phyloP scores from a whole-genome alignment of 2,888 invertebrate species.

The Sphecodes monilicornis region DNA sequence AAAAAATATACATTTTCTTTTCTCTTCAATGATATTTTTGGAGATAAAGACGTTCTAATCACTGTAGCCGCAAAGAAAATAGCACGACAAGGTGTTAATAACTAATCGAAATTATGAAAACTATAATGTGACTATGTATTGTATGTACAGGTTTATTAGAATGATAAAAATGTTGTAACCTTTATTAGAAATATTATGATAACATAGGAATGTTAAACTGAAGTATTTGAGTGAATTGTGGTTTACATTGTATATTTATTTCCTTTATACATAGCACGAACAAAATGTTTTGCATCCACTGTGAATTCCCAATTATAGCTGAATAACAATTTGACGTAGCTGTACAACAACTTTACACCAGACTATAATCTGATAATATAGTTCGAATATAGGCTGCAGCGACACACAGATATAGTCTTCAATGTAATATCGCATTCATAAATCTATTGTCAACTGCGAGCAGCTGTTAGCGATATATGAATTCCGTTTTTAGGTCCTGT shows the following conservation, averaged over 20 bases:
- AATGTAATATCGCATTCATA: slow-evolving; percentile 4
- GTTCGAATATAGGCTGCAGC: neutral
- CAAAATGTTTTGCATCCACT: neutral
- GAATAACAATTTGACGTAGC: neutral
- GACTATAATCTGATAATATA: neutral
- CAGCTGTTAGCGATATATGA: slow-evolving; percentile 15
- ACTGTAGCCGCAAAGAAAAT: too few relatives aligned
- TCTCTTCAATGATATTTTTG: too few relatives aligned
- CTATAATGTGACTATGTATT: too few relatives aligned
- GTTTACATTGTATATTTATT: neutral
- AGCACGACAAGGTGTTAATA: too few relatives aligned
- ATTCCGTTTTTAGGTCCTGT: slow-evolving; percentile 1
- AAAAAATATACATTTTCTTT: too few relatives aligned
- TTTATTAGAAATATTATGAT: neutral
- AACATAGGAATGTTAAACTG: neutral
- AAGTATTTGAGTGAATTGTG: neutral
- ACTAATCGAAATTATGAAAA: too few relatives aligned
- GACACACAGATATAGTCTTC: slow-evolving; percentile 1
- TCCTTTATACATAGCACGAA: neutral
- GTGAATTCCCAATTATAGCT: neutral
- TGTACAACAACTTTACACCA: neutral
- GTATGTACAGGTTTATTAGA: neutral
- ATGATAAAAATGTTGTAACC: neutral
- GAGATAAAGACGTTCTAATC: too few relatives aligned
- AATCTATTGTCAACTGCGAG: slow-evolving; percentile 8